Evolutionary conservation across 2,797 vertebrate genomes (phyloP), one percentile per base, ranked within the genome.

Genomic region (Falco rusticolus): DNA sequence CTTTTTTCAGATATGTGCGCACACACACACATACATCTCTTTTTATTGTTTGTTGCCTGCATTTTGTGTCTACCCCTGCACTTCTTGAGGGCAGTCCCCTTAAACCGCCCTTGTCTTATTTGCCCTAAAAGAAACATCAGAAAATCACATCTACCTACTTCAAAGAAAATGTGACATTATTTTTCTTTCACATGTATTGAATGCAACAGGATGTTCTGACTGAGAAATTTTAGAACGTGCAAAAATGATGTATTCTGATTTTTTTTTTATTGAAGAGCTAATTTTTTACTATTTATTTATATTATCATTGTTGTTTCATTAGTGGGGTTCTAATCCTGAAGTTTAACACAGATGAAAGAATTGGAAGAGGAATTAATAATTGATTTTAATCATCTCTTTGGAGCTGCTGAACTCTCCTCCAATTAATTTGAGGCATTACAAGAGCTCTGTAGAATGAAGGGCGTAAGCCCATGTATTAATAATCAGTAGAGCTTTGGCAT

Each of bases 381-480:
- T 95, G 56, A 93, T 94, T 79, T 85, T 92, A 91, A 89, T 94
- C 64, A 95, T 93, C 80, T 86, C 93, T 79, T 96, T 90, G 70
- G 93, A 90, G 90, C 93, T 94, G 74, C 88, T 90, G 91, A 80
- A 82, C 70, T 94, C 80, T 93, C 21, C 45, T 93, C 83, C 90
- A 84, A 77, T 97, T 96, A 96, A 95, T 94, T 79, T 90, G 84
- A 96, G 90, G 90, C 78, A 92, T 89, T 92, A 83, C 45, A 85
- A 87, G 89, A 87, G 87, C 84, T 93, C 80, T 90, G 85, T 78
- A 78, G 83, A 96, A 82, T 59, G 87, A 93, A 95, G 53, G 78
- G 90, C 70, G 64, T 83, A 89, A 93, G 53, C 39, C 85, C 60
- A 16, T 66, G 66, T 92, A 76, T 93, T 95, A 82, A 91, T 93